Evolutionary conservation across 2,113 vertebrate species (phyloP).

Genomic region (Peucedramus taeniatus): DNA sequence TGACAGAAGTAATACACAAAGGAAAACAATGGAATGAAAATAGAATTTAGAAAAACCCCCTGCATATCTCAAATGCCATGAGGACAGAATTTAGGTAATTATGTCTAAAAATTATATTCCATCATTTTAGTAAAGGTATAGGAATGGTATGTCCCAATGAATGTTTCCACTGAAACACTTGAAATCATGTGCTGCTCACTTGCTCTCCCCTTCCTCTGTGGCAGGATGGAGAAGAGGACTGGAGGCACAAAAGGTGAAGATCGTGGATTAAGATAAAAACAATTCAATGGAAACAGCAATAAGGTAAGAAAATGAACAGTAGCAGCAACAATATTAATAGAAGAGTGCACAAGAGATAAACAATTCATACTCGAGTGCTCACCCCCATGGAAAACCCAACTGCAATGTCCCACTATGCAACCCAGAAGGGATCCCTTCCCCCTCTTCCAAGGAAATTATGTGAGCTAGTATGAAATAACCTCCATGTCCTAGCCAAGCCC

Average conservation of each 20-base stretch:
- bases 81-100: background rate
- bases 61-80: background rate
- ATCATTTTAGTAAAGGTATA: background rate
- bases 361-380: background rate
- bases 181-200: background rate
- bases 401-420: background rate
- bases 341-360: background rate
- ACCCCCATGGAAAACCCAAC: background rate
- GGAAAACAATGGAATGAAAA: background rate
- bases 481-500: background rate
- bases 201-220: background rate
- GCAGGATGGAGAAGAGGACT: background rate
- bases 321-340: background rate
- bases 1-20: background rate
- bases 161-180: background rate
- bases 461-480: background rate
- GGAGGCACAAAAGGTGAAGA: background rate
- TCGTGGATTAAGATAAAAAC: background rate
- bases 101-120: background rate
- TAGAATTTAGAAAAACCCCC: background rate
- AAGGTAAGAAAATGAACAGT: background rate
- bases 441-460: background rate
- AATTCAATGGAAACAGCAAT: background rate
- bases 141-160: background rate
- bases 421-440: background rate